These are phyloP conservation scores for Plusia festucae DNA, from an alignment of 2,888 invertebrate species.

Conservation along the genomic window DNA sequence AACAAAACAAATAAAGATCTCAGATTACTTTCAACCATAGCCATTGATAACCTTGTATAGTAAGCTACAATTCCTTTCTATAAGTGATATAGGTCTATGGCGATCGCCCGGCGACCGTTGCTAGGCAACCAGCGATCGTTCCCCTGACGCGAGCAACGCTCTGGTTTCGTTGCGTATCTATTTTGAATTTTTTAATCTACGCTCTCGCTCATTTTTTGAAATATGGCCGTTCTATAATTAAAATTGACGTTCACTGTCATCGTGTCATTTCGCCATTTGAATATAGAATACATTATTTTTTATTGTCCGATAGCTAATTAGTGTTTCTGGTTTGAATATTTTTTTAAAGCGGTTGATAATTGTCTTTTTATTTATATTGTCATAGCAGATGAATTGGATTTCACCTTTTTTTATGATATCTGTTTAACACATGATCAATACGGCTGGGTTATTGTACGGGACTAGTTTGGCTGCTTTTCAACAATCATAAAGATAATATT, in stretches of 20 bases:
- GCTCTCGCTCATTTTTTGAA: slow-evolving; percentile 43
- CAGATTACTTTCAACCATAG: not conserved
- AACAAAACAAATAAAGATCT: not conserved
- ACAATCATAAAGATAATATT: not conserved
- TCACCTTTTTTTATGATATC: not conserved
- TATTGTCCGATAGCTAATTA: slow-evolving; percentile 31
- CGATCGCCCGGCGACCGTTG: slow-evolving; percentile 70
- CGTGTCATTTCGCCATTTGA: slow-evolving; percentile 36
- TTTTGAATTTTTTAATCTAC: slow-evolving; percentile 62
- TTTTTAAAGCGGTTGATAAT: not conserved
- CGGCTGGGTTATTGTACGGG: not conserved
- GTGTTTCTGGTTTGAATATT: slow-evolving; percentile 25
- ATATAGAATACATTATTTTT: slow-evolving; percentile 42
- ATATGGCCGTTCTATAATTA: slow-evolving; percentile 49
- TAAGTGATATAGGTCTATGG: slow-evolving; percentile 50
- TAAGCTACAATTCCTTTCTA: slow-evolving; percentile 21
- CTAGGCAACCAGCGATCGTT: slow-evolving; percentile 76
- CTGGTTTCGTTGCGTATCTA: slow-evolving; percentile 63
- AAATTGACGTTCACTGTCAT: slow-evolving; percentile 54
- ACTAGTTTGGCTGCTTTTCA: not conserved
- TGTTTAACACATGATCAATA: not conserved
- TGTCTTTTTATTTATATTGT: not conserved
- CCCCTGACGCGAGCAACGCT: slow-evolving; percentile 64
- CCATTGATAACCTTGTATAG: not conserved
- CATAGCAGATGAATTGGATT: not conserved